Evolutionary conservation across 1,140 invertebrate species (phyloP), one percentile per base, ranked within the genome.

Genomic region (Samia ricini): DNA sequence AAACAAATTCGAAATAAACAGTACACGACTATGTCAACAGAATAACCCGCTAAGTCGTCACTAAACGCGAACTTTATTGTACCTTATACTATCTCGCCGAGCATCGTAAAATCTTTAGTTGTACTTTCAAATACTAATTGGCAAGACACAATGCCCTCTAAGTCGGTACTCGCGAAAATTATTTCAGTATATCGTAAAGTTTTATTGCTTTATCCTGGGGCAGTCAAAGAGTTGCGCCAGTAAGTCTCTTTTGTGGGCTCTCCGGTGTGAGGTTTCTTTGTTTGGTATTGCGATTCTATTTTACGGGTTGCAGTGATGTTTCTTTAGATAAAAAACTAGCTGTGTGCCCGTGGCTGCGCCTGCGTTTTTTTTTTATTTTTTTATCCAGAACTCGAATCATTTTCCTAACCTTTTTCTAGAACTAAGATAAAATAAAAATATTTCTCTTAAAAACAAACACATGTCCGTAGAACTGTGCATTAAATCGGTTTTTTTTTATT

Each of bases 81-180:
- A n/a, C n/a, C n/a, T n/a, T n/a, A 15, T 42, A 42, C 7, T 42
- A 42, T 7, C 33, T 42, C n/a, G n/a, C n/a, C n/a, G 33, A 42
- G n/a, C 33, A 4, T 42, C 33, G 33, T 42, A 42, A 42, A 42
- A 42, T 42, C 33, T 42, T 42, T 42, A 42, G 33, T 42, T 15
- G 33, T 42, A 42, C 33, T 42, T 42, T 42, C 33, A 42, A 42
- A 42, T 42, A 42, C 33, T 42, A 42, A 42, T 42, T 42, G 33
- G 33, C 33, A 42, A 42, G 33, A 42, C 15, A 42, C 33, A 42
- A 42, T 42, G 12, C 10, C 15, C 33, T 42, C 33, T 42, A 42
- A 42, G 33, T 42, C 33, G 33, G 10, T 42, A 42, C 12, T 42
- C 33, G 33, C 10, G 33, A 42, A 42, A 42, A 42, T 42, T 8